These are phyloP conservation scores for Apostichopus leukothele DNA, from an alignment of 53 echinoderm and acorn worm species.

Conservation along the genomic window DNA sequence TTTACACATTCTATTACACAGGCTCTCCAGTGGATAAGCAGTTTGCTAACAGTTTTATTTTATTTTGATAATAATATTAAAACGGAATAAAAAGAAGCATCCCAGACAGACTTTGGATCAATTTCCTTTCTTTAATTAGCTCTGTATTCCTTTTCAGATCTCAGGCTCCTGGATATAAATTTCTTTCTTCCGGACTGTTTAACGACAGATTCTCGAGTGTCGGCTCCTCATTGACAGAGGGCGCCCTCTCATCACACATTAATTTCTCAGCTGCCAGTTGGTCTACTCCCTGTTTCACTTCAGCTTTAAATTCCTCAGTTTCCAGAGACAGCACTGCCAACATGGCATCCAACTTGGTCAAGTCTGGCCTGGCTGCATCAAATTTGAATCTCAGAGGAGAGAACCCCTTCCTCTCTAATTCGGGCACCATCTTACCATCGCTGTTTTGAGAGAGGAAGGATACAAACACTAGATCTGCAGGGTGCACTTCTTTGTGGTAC, in stretches of 20 bases:
- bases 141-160: too few relatives aligned
- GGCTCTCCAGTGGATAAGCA: too few relatives aligned
- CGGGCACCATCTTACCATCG: conserved; percentile 69
- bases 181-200: not conserved
- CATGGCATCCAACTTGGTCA: conserved; percentile 81
- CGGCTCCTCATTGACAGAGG: not conserved
- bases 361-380: conserved; percentile 67
- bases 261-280: conserved; percentile 1
- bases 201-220: not conserved
- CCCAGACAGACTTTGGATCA: too few relatives aligned
- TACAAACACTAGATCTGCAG: conserved; percentile 79
- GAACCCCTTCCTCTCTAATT: conserved; percentile 51
- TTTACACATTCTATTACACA: too few relatives aligned
- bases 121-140: too few relatives aligned
- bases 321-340: conserved; percentile 70
- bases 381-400: conserved; percentile 74
- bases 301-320: conserved; percentile 57
- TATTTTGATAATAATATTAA: too few relatives aligned
- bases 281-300: conserved; percentile 35
- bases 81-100: too few relatives aligned
- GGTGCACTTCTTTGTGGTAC: conserved; percentile 74
- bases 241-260: not conserved
- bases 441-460: conserved; percentile 76
- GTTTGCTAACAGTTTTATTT: too few relatives aligned
- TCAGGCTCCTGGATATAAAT: too few relatives aligned